These are phyloP conservation scores for Yponomeuta malinellus DNA, from an alignment of 2,888 invertebrate species.

Conservation along the genomic window DNA sequence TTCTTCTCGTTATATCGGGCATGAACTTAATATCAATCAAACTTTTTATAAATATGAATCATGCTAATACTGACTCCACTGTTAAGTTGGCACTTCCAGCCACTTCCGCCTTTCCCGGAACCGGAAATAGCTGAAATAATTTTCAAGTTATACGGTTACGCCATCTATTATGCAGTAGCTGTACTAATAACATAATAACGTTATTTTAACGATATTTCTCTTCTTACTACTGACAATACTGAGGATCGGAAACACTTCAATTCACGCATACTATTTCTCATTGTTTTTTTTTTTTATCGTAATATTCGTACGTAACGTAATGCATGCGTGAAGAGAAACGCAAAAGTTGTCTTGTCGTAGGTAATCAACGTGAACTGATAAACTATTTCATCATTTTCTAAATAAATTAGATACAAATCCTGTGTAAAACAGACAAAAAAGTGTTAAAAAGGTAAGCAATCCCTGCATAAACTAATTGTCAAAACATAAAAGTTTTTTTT, in stretches of 20 bases:
- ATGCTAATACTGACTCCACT: too few relatives aligned
- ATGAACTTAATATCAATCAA: too few relatives aligned
- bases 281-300: not conserved
- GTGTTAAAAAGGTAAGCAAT: conserved; percentile 39
- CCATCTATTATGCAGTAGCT: conserved; percentile 33
- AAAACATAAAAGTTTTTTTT: not conserved
- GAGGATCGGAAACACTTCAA: conserved; percentile 24
- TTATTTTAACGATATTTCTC: not conserved
- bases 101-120: not conserved
- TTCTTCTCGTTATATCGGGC: too few relatives aligned
- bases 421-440: conserved; percentile 28
- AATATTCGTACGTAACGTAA: too few relatives aligned
- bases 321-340: conserved; percentile 31
- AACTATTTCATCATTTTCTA: conserved; percentile 53
- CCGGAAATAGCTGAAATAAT: not conserved
- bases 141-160: conserved; percentile 15
- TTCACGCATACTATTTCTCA: conserved; percentile 26
- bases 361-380: conserved; percentile 65
- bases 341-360: conserved; percentile 32
- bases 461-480: not conserved
- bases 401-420: conserved; percentile 28
- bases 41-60: too few relatives aligned
- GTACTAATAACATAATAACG: not conserved
- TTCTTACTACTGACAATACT: conserved; percentile 14
- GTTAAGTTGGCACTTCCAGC: too few relatives aligned